Percentiles rank a stretch among this genome's conserved stretches.
Conservation (phyloP, 1,140 invertebrate genomes). For the Bombus affinis region DNA sequence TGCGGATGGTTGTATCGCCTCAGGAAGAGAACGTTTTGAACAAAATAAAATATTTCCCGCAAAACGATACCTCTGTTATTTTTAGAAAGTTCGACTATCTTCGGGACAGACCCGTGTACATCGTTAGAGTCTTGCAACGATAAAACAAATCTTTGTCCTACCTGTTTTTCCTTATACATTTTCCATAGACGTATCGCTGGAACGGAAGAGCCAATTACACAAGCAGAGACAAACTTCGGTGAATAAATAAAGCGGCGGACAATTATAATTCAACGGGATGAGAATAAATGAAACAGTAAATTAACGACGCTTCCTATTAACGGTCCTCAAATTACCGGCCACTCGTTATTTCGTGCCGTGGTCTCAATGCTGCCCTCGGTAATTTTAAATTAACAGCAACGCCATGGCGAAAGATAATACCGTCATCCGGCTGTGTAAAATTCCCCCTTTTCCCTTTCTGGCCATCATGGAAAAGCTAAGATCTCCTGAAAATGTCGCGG, state of each 20-base stretch:
- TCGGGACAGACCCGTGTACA: too few relatives aligned
- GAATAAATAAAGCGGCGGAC: background rate
- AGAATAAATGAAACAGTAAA: constrained; percentile 34
- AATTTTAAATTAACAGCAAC: constrained; percentile 45
- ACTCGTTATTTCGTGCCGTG: constrained; percentile 35
- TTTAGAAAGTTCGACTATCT: too few relatives aligned
- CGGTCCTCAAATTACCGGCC: constrained; percentile 4
- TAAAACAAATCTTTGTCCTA: too few relatives aligned
- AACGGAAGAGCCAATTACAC: background rate
- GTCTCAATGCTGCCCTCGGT: constrained; percentile 14
- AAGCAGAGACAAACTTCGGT: background rate
- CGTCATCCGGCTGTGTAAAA: constrained; percentile 23
- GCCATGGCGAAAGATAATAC: constrained; percentile 37
- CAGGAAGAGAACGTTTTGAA: too few relatives aligned
- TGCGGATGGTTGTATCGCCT: too few relatives aligned
- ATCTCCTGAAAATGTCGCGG: constrained; percentile 31
- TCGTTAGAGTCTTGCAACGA: too few relatives aligned
- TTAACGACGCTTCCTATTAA: constrained; percentile 32
- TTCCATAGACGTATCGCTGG: background rate
- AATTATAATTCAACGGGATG: background rate
- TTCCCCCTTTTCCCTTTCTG: too few relatives aligned
- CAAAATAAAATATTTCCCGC: too few relatives aligned
- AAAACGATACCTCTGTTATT: too few relatives aligned
- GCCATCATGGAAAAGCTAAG: constrained; percentile 22
- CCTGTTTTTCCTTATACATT: too few relatives aligned